phyloP scores from a whole-genome alignment of 2,888 invertebrate genomes.

The Amphipoea oculea region DNA sequence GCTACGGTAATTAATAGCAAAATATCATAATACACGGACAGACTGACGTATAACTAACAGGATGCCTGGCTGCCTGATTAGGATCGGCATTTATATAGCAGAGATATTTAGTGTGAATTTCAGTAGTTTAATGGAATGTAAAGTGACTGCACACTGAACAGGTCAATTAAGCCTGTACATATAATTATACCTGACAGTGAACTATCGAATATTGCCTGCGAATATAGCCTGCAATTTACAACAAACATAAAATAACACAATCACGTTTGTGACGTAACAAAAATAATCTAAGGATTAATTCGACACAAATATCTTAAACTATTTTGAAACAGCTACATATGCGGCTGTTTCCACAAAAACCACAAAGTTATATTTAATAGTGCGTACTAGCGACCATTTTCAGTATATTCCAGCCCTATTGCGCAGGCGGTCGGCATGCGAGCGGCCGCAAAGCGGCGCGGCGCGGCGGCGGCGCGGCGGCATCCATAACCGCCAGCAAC shows the following conservation, averaged over 20 bases:
- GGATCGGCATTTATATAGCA: constrained; percentile 22
- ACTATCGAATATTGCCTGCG: background rate
- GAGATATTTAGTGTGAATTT: constrained; percentile 30
- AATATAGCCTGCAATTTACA: background rate
- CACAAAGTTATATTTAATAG: constrained; percentile 48
- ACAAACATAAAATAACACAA: background rate
- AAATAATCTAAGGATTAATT: background rate
- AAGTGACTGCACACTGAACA: constrained; percentile 16
- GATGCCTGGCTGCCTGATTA: constrained; percentile 22
- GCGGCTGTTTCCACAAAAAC: constrained; percentile 29
- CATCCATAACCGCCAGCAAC: constrained; percentile 59
- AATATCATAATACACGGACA: constrained; percentile 56
- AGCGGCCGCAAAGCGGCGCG: constrained; percentile 1
- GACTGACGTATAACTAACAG: constrained; percentile 14
- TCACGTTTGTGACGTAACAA: background rate
- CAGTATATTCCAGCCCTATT: constrained; percentile 6
- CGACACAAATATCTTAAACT: constrained; percentile 8
- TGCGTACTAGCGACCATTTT: constrained; percentile 15
- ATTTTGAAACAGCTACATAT: constrained; percentile 19
- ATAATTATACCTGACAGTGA: background rate
- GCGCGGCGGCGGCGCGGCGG: constrained; percentile 3
- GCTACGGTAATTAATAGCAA: constrained; percentile 63
- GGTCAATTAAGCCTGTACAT: background rate
- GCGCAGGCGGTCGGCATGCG: constrained; percentile 36
- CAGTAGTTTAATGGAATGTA: constrained; percentile 28